A percentile compares a stretch with the other conserved stretches of the same genome.
Evolutionary conservation across 2,113 vertebrate species (phyloP).

Genomic region (Rhegmatorhina hoffmannsi): DNA sequence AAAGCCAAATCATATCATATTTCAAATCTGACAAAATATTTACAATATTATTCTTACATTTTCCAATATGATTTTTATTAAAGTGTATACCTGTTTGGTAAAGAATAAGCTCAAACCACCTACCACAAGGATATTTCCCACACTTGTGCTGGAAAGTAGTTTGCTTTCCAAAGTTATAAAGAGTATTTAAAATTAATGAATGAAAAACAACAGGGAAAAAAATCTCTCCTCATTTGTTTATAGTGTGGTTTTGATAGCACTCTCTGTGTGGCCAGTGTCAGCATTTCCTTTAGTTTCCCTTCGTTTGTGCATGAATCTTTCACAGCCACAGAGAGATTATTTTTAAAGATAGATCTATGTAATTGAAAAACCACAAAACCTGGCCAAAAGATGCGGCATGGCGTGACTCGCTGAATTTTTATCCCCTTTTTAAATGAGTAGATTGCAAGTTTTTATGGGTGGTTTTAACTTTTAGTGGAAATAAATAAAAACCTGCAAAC

Average conservation of each 20-base stretch:
- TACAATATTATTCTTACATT: background rate
- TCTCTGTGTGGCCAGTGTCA: background rate
- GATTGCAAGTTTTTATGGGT: background rate
- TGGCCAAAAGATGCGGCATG: background rate
- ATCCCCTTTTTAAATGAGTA: background rate
- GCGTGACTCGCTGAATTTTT: background rate
- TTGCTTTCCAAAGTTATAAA: conserved; percentile 16
- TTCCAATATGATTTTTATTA: background rate
- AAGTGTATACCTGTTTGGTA: background rate
- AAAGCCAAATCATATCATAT: background rate
- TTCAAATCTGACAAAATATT: conserved; percentile 7
- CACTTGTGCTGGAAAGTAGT: background rate
- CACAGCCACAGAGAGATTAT: background rate
- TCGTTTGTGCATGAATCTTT: background rate
- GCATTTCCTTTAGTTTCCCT: background rate
- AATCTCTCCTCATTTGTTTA: background rate
- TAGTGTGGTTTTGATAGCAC: background rate
- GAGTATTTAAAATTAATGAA: conserved; percentile 13
- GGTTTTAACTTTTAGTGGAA: background rate
- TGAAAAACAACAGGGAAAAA: background rate
- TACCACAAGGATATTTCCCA: background rate
- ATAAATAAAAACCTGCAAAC: background rate
- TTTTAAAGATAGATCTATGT: background rate
- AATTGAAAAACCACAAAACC: conserved; percentile 39
- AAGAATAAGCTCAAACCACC: background rate